Conservation (phyloP, 2,888 invertebrate species). For the Lycia hirtaria region DNA sequence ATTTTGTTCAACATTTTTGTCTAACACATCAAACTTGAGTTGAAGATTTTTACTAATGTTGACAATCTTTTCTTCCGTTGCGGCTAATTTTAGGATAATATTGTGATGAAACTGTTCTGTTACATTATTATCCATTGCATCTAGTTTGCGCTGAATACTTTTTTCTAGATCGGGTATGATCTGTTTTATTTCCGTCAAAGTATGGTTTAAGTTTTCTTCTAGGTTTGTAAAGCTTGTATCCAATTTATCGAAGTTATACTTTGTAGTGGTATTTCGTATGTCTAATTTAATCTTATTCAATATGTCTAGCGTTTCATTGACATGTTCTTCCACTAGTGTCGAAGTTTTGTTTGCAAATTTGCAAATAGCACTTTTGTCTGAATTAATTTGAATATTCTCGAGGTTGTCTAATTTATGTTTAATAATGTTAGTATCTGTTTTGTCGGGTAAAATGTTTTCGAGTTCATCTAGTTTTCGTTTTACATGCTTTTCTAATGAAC, state of each 20-base stretch:
- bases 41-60: neutral
- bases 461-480: constrained; percentile 2
- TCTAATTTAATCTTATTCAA: neutral
- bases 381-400: neutral
- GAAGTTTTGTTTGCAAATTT: neutral
- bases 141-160: neutral
- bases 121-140: neutral
- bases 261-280: neutral
- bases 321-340: neutral
- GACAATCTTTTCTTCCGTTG: neutral
- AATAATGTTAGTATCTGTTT: neutral
- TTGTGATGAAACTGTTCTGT: neutral
- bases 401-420: neutral
- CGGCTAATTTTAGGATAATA: neutral
- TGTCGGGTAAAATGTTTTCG: neutral
- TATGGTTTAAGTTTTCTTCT: neutral
- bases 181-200: neutral
- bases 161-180: neutral
- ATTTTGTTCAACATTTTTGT: neutral
- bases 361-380: neutral
- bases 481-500: too few species aligned
- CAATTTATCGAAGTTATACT: neutral
- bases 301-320: neutral
- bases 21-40: neutral
- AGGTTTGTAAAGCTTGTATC: neutral